Conservation (phyloP, 2,113 vertebrate species). For the Hiodon alosoides region DNA sequence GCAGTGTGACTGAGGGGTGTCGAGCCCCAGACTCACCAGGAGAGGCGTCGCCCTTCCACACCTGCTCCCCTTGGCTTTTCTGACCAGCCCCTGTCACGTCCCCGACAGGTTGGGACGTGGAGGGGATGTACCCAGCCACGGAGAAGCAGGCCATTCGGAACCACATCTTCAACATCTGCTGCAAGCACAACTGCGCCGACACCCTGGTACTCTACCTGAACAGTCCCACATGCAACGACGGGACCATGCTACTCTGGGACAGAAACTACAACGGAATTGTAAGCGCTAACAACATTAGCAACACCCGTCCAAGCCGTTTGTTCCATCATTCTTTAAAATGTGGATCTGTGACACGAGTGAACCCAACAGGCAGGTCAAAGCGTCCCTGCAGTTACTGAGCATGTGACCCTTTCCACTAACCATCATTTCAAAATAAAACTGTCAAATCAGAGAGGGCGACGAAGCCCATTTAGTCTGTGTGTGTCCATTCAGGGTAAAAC, state of each 20-base stretch:
- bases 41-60: too few species aligned
- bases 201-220: slow-evolving; percentile 69
- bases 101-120: slow-evolving; percentile 48
- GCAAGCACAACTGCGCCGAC: slow-evolving; percentile 70
- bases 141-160: slow-evolving; percentile 67
- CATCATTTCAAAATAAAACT: too few species aligned
- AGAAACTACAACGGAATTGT: slow-evolving; percentile 70
- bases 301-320: neutral
- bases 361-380: neutral
- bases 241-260: slow-evolving; percentile 73
- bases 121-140: slow-evolving; percentile 62
- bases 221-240: slow-evolving; percentile 66
- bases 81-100: neutral
- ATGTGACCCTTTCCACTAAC: neutral
- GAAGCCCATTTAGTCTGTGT: too few species aligned
- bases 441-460: too few species aligned
- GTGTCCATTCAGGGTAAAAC: too few species aligned
- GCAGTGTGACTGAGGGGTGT: too few species aligned
- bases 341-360: neutral
- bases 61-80: neutral
- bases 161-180: slow-evolving; percentile 69
- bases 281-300: slow-evolving; percentile 30
- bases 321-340: neutral
- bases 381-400: neutral
- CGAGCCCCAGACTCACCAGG: too few species aligned